Evolutionary conservation across 1,140 invertebrate species (phyloP).

Genomic region (Aphidius gifuensis): DNA sequence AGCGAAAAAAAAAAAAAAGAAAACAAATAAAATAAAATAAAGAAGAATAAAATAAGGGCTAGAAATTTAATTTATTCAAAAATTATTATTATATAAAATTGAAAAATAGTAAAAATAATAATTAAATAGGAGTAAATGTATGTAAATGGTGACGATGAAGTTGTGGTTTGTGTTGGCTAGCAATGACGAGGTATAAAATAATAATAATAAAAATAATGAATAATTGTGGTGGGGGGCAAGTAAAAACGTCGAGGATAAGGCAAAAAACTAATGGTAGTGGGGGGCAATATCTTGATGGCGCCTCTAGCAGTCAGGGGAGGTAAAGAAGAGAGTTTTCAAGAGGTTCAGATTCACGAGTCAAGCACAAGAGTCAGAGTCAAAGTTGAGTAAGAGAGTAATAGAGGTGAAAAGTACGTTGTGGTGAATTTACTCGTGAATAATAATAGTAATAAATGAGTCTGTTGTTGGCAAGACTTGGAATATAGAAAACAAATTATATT

Average conservation of each 20-base stretch:
- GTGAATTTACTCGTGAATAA: neutral
- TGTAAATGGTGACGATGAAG: constrained; percentile 5
- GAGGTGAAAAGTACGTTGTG: constrained; percentile 11
- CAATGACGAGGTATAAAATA: neutral
- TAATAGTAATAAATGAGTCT: too few relatives aligned
- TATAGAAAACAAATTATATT: too few relatives aligned
- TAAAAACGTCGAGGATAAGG: too few relatives aligned
- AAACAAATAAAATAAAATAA: too few relatives aligned
- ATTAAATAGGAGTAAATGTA: neutral
- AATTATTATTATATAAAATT: neutral
- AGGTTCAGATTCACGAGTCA: constrained; percentile 8
- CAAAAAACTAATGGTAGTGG: too few relatives aligned
- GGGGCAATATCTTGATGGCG: too few relatives aligned
- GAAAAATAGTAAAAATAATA: constrained; percentile 1
- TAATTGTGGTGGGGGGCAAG: too few relatives aligned
- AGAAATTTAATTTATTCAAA: too few relatives aligned
- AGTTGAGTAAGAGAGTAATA: neutral
- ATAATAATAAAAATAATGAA: neutral
- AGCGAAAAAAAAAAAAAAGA: too few relatives aligned
- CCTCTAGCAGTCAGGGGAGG: neutral
- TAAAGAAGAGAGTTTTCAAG: constrained; percentile 16
- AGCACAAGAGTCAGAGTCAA: too few relatives aligned
- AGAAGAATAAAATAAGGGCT: too few relatives aligned
- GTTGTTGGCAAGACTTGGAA: too few relatives aligned
- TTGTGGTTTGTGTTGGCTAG: neutral